phyloP scores from a whole-genome alignment of 64 coral and sea anemone species.

The Platygyra sinensis region DNA sequence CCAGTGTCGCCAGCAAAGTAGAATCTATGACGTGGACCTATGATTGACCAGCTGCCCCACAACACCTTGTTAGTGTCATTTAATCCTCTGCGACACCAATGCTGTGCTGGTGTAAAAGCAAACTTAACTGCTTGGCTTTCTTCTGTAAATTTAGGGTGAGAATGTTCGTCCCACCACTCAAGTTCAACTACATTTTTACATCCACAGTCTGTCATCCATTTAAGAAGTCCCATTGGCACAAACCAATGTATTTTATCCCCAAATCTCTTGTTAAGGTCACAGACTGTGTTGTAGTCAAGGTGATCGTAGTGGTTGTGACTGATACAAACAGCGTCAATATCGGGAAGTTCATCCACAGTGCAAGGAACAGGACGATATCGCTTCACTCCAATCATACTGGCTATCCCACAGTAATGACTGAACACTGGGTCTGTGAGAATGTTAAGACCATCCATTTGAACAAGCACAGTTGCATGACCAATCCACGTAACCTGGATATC shows the following conservation, averaged over 20 bases:
- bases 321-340: slow-evolving; percentile 64
- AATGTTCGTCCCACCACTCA: slow-evolving; percentile 52
- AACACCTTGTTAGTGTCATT: slow-evolving; percentile 52
- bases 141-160: slow-evolving; percentile 20
- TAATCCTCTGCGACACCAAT: slow-evolving; percentile 56
- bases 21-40: slow-evolving; percentile 56
- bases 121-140: slow-evolving; percentile 37
- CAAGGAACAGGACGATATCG: slow-evolving; percentile 59
- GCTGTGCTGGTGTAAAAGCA: slow-evolving; percentile 66
- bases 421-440: slow-evolving; percentile 90
- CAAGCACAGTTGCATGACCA: slow-evolving; percentile 86
- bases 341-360: slow-evolving; percentile 42
- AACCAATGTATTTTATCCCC: slow-evolving; percentile 49
- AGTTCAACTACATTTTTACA: slow-evolving; percentile 64
- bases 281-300: slow-evolving; percentile 51
- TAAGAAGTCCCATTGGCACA: slow-evolving; percentile 56
- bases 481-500: slow-evolving; percentile 82
- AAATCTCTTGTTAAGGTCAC: slow-evolving; percentile 47
- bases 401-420: slow-evolving; percentile 71
- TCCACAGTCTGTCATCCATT: slow-evolving; percentile 62
- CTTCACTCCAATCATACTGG: slow-evolving; percentile 23
- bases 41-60: slow-evolving; percentile 65
- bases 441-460: slow-evolving; percentile 88
- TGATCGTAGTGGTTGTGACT: slow-evolving; percentile 78
- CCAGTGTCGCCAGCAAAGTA: slow-evolving; percentile 72